phyloP scores from a whole-genome alignment of 1,140 invertebrate species.

The Elysia chlorotica region DNA sequence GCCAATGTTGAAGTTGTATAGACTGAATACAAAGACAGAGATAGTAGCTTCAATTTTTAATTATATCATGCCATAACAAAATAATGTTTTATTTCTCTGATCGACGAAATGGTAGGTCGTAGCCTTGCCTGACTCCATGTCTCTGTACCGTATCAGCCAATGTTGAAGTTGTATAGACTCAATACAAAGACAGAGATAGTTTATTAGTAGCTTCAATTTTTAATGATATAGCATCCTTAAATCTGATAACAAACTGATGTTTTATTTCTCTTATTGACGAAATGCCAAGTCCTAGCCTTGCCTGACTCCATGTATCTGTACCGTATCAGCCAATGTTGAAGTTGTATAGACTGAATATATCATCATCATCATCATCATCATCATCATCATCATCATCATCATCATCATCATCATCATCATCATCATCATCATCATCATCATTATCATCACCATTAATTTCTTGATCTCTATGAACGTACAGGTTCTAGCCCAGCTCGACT shows the following conservation, averaged over 20 bases:
- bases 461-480: no score
- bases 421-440: no score
- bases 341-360: not conserved
- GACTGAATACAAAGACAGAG: not conserved
- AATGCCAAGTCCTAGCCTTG: no score
- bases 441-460: no score
- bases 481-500: conserved; percentile 37
- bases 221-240: not conserved
- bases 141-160: no score
- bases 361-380: no score
- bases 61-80: not conserved
- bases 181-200: not conserved
- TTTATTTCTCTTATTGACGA: not conserved
- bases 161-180: not conserved
- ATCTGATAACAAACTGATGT: not conserved
- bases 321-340: not conserved
- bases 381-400: no score
- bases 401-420: no score
- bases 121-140: no score
- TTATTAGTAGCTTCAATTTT: not conserved
- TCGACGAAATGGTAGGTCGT: no score
- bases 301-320: no score
- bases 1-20: not conserved
- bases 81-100: not conserved
- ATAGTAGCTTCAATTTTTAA: not conserved